Conservation (phyloP, 2,113 vertebrate species). For the Apodemus speciosus region DNA sequence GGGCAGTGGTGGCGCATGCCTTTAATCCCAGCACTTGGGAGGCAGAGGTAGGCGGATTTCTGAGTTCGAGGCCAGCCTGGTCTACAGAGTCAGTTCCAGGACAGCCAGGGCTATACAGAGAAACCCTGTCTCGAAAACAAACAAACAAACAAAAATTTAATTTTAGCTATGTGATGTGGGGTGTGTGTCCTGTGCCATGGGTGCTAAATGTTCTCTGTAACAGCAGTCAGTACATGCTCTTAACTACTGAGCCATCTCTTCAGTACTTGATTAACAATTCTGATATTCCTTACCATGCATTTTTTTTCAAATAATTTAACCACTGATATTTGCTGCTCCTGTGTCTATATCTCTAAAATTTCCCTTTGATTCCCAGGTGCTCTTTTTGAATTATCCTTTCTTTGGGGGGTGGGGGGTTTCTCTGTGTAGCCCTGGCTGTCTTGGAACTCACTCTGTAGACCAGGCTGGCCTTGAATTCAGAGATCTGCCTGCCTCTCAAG, state of each 20-base stretch:
- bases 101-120: no score
- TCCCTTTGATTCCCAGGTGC: not conserved
- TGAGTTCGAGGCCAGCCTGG: no score
- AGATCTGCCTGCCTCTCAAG: not conserved
- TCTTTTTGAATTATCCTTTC: constrained; percentile 25
- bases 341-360: constrained; percentile 16
- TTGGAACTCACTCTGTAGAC: not conserved
- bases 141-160: no score
- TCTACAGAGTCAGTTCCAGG: no score
- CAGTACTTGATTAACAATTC: not conserved
- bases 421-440: not conserved
- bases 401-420: not conserved
- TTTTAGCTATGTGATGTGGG: not conserved
- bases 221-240: not conserved
- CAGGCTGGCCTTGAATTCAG: not conserved
- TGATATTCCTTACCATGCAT: not conserved
- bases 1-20: no score
- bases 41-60: no score
- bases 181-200: no score
- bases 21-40: no score
- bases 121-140: no score
- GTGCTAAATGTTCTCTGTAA: not conserved
- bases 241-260: not conserved
- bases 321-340: not conserved
- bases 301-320: constrained; percentile 52